Base-by-base conservation (phyloP, 2,888 invertebrate genomes). In the Eupithecia vulgata region DNA sequence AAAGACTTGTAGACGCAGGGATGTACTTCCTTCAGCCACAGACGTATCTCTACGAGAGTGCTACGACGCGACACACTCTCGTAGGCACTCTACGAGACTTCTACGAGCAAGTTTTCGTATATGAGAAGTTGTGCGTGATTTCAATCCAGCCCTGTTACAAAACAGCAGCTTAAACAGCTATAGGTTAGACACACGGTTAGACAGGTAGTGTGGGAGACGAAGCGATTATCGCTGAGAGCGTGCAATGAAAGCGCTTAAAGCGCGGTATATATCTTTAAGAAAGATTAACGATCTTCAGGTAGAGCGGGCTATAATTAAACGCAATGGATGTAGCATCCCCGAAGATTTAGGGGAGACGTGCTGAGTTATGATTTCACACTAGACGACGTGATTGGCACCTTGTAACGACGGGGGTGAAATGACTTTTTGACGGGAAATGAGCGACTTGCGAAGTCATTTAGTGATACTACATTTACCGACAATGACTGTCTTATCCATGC, bases 251-350 rank as follows among this genome's bases (percentile, higher is more conserved):
- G 85, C 84, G 87, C 85, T 85, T 86, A 83, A 84, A 87, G 85
- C 87, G 83, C 87, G 87, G 91, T 91, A 91, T 94, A 93, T 92
- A 90, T 94, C 93, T 93, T 93, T 93, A 92, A 93, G 94, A 94
- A 93, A 94, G 94, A 94, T 94, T 94, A 94, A 94, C 94, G 94
- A 93, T 90, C 89, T 88, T 87, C 93, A 94, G 93, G 93, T 93
- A 92, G 84, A 84, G 90, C 88, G 90, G 87, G 90, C 87, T 90
- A 91, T 94, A 94, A 94, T 94, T 94, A 94, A 94, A 93, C 92
- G 93, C 92, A 91, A 92, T 92, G 88, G 92, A 93, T 92, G 91
- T 91, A 86, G 87, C 91, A 90, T 91, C 91, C 91, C 91, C 84
- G 85, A 92, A 93, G 94, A 93, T 93, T 93, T 91, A 92, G 88